Evolutionary conservation across 2,888 invertebrate genomes (phyloP), one percentile per base, ranked within the genome.

Genomic region (Drosophila antonietae): DNA sequence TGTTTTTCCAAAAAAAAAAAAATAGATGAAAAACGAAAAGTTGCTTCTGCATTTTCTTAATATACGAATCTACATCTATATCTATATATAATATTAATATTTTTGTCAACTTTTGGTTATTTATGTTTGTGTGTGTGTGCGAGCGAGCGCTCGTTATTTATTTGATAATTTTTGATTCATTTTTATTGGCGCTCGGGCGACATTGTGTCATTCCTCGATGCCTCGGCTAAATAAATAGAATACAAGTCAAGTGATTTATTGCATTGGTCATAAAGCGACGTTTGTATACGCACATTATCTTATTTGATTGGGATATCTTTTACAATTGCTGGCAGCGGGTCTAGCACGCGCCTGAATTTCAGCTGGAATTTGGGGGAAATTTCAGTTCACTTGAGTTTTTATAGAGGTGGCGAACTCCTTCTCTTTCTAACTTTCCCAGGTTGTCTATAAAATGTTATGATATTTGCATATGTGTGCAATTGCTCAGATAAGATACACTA

Each of bases 91-190:
- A 20, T 7, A n/a, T 51, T 33, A 18, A 28, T 47, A 7, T 41
- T 58, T 41, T 18, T 51, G 28, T 57, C 49, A 14, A 23, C 39
- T 46, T 66, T 57, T 58, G 61, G 65, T 84, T 75, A 80, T 87
- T 83, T 84, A 84, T 80, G 83, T 51, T 72, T 64, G 47, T 49
- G 65, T 20, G 65, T 20, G 20, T 63, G 52, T 67, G 47, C 62
- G 68, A 59, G 39, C 69, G 28, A 28, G 28, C 28, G 28, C 5
- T 73, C 68, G 80, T 89, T 89, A 89, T 85, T 86, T 86, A 83
- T 88, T 85, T 83, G 58, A 87, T 86, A 83, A 88, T 83, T 88
- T 87, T 86, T 87, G 89, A 87, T 89, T 89, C 89, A 87, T 89
- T 89, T 87, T 89, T 88, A 89, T 89, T 82, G 78, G 81, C 64